These are phyloP conservation scores for Hemibagrus wyckioides DNA, from an alignment of 2,113 vertebrate species.

Conservation along the genomic window DNA sequence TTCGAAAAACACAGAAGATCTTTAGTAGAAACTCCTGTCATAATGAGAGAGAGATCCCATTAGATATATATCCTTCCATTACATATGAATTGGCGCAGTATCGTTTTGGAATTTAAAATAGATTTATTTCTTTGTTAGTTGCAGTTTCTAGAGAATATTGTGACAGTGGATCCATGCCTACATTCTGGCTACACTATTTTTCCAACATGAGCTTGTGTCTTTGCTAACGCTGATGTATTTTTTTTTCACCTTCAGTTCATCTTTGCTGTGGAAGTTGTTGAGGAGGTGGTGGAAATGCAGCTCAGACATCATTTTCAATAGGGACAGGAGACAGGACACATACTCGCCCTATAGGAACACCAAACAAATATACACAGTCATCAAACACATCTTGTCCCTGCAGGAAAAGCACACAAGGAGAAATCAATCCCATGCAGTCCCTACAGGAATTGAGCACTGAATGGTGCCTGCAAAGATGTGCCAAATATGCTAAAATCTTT, in stretches of 20 bases:
- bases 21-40: constrained; percentile 92
- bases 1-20: constrained; percentile 96
- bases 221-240: background rate
- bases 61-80: background rate
- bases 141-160: background rate
- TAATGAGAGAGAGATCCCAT: constrained; percentile 6
- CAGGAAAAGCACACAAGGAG: constrained; percentile 20
- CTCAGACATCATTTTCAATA: constrained; percentile 97
- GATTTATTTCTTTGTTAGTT: background rate
- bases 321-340: constrained; percentile 94
- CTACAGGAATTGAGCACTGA: constrained; percentile 10
- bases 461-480: background rate
- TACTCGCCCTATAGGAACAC: constrained; percentile 86
- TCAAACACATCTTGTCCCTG: background rate
- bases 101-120: background rate
- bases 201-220: background rate
- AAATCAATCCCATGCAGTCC: constrained; percentile 24
- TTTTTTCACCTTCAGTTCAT: constrained; percentile 89
- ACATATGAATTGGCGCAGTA: background rate
- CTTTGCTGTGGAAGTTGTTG: constrained; percentile 98
- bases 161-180: background rate
- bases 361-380: constrained; percentile 49
- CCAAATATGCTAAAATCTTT: background rate
- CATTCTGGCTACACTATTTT: background rate
- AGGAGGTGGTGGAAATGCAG: constrained; percentile 93